phyloP scores from a whole-genome alignment of 2,797 vertebrate species.

The Pachyuromys duprasi region DNA sequence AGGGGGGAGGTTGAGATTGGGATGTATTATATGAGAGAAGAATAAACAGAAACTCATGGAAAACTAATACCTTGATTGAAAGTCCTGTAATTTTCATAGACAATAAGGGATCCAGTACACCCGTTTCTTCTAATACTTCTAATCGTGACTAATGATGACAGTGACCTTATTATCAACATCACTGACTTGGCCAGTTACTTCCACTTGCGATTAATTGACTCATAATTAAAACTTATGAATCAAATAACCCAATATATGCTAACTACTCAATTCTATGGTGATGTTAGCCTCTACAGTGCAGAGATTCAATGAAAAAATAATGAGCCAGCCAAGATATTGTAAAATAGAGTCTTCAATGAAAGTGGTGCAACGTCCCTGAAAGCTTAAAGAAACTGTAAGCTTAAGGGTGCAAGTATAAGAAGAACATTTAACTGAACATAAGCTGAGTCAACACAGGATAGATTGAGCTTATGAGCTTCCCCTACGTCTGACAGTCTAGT shows the following conservation, averaged over 20 bases:
- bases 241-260: neutral
- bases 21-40: neutral
- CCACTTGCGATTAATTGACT: neutral
- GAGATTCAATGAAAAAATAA: neutral
- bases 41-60: slow-evolving; percentile 1
- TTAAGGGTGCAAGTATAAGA: neutral
- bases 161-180: slow-evolving; percentile 26
- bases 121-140: slow-evolving; percentile 2
- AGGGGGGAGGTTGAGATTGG: neutral
- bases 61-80: neutral
- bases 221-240: neutral
- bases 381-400: neutral
- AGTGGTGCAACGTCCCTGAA: neutral
- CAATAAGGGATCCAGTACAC: neutral
- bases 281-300: neutral
- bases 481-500: neutral
- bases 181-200: neutral
- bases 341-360: neutral
- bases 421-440: neutral
- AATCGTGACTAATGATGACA: neutral
- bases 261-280: neutral
- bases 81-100: neutral
- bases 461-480: neutral
- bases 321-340: neutral
- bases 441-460: neutral